A percentile compares a stretch with the other conserved stretches of the same genome.
Evolutionary conservation across 2,797 vertebrate species (phyloP).

Genomic region (Columba guinea): DNA sequence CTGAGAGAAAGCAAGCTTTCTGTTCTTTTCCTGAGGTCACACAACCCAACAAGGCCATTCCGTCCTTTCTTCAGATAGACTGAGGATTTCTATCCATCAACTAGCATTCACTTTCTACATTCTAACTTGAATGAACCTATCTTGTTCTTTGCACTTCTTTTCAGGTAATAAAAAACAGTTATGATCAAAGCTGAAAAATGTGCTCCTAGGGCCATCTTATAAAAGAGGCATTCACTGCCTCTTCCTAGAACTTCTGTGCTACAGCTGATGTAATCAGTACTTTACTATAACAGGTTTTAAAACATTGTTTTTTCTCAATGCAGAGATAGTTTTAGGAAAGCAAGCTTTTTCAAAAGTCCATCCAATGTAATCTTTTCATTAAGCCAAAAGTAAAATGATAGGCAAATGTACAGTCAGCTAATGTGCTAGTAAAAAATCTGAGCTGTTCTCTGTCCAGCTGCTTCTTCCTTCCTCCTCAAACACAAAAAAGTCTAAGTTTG

Average conservation of each 20-base stretch:
- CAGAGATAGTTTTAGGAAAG: neutral
- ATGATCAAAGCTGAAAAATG: constrained; percentile 6
- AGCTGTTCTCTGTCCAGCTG: neutral
- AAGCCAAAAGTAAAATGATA: neutral
- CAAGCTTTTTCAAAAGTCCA: neutral
- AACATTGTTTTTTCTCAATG: neutral
- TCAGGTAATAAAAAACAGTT: constrained; percentile 18
- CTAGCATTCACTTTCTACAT: constrained; percentile 22
- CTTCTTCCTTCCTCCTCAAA: neutral
- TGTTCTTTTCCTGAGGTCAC: constrained; percentile 21
- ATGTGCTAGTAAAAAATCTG: neutral
- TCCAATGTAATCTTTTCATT: neutral
- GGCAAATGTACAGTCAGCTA: neutral
- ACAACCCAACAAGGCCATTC: neutral
- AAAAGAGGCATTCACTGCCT: constrained; percentile 25
- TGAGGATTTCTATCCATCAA: constrained; percentile 21
- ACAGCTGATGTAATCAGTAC: neutral
- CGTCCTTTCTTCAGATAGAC: neutral
- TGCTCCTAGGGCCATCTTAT: neutral
- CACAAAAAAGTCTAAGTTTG: neutral
- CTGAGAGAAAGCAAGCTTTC: constrained; percentile 8
- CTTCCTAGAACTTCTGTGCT: constrained; percentile 33
- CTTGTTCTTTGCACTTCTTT: constrained; percentile 33
- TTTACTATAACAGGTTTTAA: constrained; percentile 22
- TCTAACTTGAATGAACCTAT: constrained; percentile 33